Percentiles rank a stretch among this genome's conserved stretches.
These are phyloP conservation scores for Andrena chrysosceles DNA, from an alignment of 2,888 invertebrate species.

Conservation along the genomic window DNA sequence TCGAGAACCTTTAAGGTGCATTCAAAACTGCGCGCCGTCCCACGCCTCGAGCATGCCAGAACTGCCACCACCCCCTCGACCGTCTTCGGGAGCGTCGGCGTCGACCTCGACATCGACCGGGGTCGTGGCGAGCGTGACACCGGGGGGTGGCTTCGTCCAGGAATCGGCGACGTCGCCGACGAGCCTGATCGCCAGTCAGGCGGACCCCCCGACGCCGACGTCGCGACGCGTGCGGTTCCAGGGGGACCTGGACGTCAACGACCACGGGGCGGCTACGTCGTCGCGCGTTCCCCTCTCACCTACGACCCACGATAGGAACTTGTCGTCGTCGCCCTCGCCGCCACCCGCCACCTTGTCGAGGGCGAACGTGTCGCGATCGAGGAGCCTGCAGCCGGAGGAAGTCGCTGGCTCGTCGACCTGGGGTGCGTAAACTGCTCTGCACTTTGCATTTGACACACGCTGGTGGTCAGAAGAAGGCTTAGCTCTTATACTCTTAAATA, in stretches of 20 bases:
- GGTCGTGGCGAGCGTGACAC: constrained; percentile 42
- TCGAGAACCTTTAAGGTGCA: constrained; percentile 86
- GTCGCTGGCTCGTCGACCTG: constrained; percentile 83
- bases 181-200: constrained; percentile 43
- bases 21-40: constrained; percentile 81
- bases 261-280: constrained; percentile 63
- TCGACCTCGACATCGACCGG: constrained; percentile 66
- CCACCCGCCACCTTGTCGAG: constrained; percentile 84
- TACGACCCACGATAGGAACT: constrained; percentile 67
- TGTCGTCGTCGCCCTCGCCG: constrained; percentile 76
- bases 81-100: constrained; percentile 67
- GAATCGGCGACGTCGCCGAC: constrained; percentile 65
- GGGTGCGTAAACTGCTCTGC: constrained; percentile 71
- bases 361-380: constrained; percentile 85
- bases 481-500: no score
- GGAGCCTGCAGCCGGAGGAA: constrained; percentile 87
- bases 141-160: constrained; percentile 40
- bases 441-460: constrained; percentile 18
- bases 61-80: constrained; percentile 84
- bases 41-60: constrained; percentile 89
- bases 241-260: constrained; percentile 81
- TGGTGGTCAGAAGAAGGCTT: no score
- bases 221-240: constrained; percentile 86
- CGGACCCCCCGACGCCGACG: constrained; percentile 81
- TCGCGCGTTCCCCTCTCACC: constrained; percentile 72